Conservation (phyloP, 2,797 vertebrate species). For the Mergus octosetaceus region DNA sequence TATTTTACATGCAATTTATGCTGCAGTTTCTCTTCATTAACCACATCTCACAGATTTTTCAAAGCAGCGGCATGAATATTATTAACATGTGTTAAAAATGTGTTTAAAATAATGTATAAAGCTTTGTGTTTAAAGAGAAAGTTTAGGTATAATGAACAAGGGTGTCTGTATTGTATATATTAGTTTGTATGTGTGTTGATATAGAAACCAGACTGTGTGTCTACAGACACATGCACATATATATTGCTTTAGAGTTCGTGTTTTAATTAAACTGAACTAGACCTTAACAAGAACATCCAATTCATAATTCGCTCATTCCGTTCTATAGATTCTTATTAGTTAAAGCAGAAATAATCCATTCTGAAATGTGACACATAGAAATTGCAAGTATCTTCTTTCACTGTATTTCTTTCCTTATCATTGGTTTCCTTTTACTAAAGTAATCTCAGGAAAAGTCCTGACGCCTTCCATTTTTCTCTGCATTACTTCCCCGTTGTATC, state of each 20-base stretch:
- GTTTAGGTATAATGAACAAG: constrained; percentile 62
- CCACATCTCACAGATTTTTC: constrained; percentile 77
- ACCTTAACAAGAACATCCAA: constrained; percentile 72
- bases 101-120: constrained; percentile 74
- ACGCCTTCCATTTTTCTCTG: neutral
- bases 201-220: constrained; percentile 29
- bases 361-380: constrained; percentile 36
- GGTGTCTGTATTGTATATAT: constrained; percentile 46
- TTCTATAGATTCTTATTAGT: constrained; percentile 63
- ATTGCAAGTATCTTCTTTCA: neutral
- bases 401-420: neutral
- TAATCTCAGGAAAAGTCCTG: neutral
- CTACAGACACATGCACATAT: constrained; percentile 13
- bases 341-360: constrained; percentile 69
- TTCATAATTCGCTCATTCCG: constrained; percentile 66
- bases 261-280: constrained; percentile 80
- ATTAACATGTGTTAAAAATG: constrained; percentile 80
- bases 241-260: constrained; percentile 56
- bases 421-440: neutral
- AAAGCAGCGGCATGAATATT: constrained; percentile 74
- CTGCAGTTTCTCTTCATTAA: constrained; percentile 81
- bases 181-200: neutral
- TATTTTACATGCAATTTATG: constrained; percentile 80
- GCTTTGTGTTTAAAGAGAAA: constrained; percentile 71
- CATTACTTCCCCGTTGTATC: neutral